These are phyloP conservation scores for Sphenodon punctatus DNA, from an alignment of 2,797 vertebrate genomes.

Conservation along the genomic window DNA sequence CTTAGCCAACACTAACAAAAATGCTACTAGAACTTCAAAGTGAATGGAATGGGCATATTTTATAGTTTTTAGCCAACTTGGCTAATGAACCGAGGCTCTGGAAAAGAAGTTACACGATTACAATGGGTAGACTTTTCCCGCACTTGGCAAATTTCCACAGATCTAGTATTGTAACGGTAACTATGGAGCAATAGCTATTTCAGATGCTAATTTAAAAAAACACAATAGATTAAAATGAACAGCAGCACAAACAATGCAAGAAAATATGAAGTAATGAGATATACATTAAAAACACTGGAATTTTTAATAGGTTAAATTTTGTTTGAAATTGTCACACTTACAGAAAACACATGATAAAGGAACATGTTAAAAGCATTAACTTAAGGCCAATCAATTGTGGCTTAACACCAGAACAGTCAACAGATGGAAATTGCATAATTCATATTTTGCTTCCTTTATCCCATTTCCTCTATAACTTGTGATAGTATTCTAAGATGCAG, in stretches of 20 bases:
- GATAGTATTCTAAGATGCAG: not conserved
- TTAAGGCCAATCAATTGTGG: not conserved
- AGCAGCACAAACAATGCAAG: not conserved
- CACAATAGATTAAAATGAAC: slow-evolving; percentile 9
- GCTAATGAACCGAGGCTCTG: slow-evolving; percentile 60
- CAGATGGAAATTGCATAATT: not conserved
- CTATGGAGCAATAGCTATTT: slow-evolving; percentile 49
- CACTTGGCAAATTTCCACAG: slow-evolving; percentile 59
- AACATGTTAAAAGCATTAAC: not conserved
- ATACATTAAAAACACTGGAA: not conserved
- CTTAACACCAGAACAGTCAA: not conserved
- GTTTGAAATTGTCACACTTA: not conserved
- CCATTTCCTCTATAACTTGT: not conserved
- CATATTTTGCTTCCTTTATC: not conserved
- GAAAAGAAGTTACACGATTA: slow-evolving; percentile 56
- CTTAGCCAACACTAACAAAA: slow-evolving; percentile 55
- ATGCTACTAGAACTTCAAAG: slow-evolving; percentile 65
- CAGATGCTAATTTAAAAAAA: not conserved
- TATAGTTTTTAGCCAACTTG: slow-evolving; percentile 46
- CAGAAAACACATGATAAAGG: not conserved
- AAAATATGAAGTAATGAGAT: not conserved
- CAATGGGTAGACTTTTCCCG: slow-evolving; percentile 46
- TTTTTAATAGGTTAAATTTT: not conserved
- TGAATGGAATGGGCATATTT: slow-evolving; percentile 40
- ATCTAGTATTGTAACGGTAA: slow-evolving; percentile 1